Evolutionary conservation across 2,888 invertebrate species (phyloP).

Genomic region (Metellina segmentata): DNA sequence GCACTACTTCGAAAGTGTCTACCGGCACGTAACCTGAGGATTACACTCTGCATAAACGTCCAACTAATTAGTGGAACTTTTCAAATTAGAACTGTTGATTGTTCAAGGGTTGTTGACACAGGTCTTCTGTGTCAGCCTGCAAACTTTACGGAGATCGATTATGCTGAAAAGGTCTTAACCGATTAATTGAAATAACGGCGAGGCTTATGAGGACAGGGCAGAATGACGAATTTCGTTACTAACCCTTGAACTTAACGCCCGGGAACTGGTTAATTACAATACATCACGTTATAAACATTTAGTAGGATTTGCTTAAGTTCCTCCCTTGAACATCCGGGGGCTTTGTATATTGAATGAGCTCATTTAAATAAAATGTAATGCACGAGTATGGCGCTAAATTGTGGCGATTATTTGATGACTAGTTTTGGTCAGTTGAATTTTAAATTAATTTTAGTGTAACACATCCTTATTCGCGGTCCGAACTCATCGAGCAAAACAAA

Average conservation of each 20-base stretch:
- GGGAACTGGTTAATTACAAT: not conserved
- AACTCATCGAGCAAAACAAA: too few relatives aligned
- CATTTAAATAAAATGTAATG: too few relatives aligned
- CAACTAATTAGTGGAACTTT: conserved; percentile 44
- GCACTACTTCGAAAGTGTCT: too few relatives aligned
- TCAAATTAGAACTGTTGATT: conserved; percentile 17
- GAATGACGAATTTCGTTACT: conserved; percentile 2
- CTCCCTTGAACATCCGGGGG: not conserved
- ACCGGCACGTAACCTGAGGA: not conserved
- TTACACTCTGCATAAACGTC: not conserved
- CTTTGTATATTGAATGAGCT: too few relatives aligned
- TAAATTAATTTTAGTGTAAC: too few relatives aligned
- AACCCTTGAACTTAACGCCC: not conserved
- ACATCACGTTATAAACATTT: not conserved
- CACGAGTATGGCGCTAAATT: too few relatives aligned
- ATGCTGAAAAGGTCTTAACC: not conserved
- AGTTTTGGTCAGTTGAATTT: too few relatives aligned
- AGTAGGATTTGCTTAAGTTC: not conserved
- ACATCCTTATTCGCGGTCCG: too few relatives aligned
- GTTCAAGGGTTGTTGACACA: conserved; percentile 22
- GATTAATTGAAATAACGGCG: conserved; percentile 39
- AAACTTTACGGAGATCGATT: conserved; percentile 42
- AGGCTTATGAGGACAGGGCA: not conserved
- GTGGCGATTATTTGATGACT: too few relatives aligned
- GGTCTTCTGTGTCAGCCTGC: conserved; percentile 6